Percentiles rank a stretch among this genome's conserved stretches.
Conservation (phyloP, 2,113 vertebrate species). For the Myotis davidii region DNA sequence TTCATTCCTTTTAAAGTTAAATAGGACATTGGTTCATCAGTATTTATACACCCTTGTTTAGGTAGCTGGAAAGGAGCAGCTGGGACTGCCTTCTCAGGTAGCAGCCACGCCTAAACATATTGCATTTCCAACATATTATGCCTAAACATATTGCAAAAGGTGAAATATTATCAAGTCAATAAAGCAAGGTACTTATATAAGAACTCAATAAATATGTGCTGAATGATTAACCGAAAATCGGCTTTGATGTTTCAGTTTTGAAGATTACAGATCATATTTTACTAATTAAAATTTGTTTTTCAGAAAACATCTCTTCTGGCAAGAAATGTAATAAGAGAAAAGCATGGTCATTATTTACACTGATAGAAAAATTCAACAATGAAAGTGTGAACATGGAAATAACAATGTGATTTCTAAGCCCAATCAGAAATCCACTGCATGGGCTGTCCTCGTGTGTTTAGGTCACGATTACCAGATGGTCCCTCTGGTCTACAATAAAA, state of each 20-base stretch:
- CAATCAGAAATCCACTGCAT: conserved; percentile 5
- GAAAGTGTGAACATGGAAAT: not conserved
- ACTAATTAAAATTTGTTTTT: not conserved
- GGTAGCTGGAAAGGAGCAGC: not conserved
- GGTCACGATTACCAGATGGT: not conserved
- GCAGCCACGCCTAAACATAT: not conserved
- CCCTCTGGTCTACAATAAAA: conserved; percentile 23
- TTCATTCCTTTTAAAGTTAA: conserved; percentile 38
- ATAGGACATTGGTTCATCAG: not conserved
- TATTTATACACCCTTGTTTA: conserved; percentile 16
- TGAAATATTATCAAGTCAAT: not conserved
- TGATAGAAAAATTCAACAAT: conserved; percentile 40
- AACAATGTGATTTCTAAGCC: not conserved
- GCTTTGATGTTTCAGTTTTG: not conserved
- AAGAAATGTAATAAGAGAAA: not conserved
- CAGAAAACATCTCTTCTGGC: conserved; percentile 32
- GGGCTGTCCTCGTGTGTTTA: not conserved
- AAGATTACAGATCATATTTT: conserved; percentile 18
- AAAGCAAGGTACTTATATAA: not conserved
- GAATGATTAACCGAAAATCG: not conserved
- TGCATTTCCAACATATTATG: no score
- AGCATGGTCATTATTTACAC: not conserved
- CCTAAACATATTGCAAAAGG: not conserved
- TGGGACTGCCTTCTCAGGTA: not conserved
- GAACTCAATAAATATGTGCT: not conserved